These are phyloP conservation scores for Morinoia aosen DNA, from an alignment of 2,888 invertebrate species.

Conservation along the genomic window DNA sequence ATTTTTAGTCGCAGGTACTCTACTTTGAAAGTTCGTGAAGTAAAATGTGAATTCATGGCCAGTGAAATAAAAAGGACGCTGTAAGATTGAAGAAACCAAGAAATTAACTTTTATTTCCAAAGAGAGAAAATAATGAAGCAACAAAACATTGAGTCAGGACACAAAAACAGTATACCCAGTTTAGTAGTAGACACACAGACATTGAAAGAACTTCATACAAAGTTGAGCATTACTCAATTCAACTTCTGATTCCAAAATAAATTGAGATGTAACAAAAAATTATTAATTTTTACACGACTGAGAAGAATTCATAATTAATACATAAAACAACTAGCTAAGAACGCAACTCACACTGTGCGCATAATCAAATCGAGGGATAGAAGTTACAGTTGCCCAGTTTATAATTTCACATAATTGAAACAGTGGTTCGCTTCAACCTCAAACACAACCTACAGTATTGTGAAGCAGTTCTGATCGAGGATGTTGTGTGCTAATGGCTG, in stretches of 20 bases:
- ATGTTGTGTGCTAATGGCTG: too few species aligned
- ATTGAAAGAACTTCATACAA: neutral
- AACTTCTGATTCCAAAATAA: neutral
- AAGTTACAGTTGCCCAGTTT: too few species aligned
- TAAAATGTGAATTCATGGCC: neutral
- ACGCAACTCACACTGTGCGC: too few species aligned
- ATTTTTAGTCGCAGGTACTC: neutral
- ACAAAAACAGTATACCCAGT: neutral
- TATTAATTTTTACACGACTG: neutral
- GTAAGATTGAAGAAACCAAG: neutral
- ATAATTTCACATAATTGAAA: too few species aligned
- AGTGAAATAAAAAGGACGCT: neutral
- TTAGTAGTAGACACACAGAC: neutral
- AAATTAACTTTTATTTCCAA: neutral
- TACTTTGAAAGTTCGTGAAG: neutral
- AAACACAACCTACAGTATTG: too few species aligned
- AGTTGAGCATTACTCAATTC: neutral
- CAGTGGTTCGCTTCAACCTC: too few species aligned
- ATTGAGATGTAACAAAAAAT: neutral
- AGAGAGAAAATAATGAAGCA: neutral
- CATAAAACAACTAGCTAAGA: too few species aligned
- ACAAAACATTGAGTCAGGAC: neutral
- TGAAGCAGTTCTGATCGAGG: too few species aligned
- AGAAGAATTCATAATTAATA: neutral
- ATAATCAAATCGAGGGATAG: too few species aligned